Evolutionary conservation across 2,888 invertebrate species (phyloP).

Genomic region (Oligia strigilis): DNA sequence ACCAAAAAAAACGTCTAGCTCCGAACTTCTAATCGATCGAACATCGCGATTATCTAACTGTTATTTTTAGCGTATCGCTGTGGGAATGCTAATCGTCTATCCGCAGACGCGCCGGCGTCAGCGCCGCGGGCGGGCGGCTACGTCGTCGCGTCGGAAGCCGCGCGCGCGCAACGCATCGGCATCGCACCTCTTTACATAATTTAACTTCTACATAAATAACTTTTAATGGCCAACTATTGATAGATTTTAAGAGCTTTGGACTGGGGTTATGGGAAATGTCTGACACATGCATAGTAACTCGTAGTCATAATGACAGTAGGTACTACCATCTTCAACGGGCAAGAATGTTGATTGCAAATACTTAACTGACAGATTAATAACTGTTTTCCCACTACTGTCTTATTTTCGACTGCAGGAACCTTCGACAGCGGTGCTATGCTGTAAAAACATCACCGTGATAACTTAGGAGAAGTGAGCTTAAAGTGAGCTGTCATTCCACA

Average conservation of each 20-base stretch:
- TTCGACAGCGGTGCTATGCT: too few relatives aligned
- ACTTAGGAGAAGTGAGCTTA: too few relatives aligned
- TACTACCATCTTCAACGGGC: neutral
- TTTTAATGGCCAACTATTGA: conserved; percentile 46
- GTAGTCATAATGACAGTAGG: neutral
- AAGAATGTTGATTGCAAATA: neutral
- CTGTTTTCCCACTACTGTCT: neutral
- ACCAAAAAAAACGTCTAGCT: conserved; percentile 42
- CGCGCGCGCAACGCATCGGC: conserved; percentile 67
- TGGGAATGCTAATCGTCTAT: conserved; percentile 64
- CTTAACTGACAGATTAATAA: neutral
- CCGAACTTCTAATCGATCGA: conserved; percentile 46
- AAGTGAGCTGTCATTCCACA: too few relatives aligned
- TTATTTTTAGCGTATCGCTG: conserved; percentile 65
- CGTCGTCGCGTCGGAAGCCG: conserved; percentile 66
- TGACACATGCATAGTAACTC: conserved; percentile 21
- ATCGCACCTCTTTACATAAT: conserved; percentile 64
- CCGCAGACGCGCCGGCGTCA: conserved; percentile 76
- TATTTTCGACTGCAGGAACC: neutral
- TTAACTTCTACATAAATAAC: conserved; percentile 51
- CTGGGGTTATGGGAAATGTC: neutral
- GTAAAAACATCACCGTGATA: too few relatives aligned
- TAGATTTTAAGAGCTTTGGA: conserved; percentile 38
- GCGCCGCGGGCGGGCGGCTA: conserved; percentile 60
- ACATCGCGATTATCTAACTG: conserved; percentile 60